A percentile compares a stretch with the other conserved stretches of the same genome.
Evolutionary conservation across 2,797 vertebrate genomes (phyloP).

Genomic region (Avahi laniger): DNA sequence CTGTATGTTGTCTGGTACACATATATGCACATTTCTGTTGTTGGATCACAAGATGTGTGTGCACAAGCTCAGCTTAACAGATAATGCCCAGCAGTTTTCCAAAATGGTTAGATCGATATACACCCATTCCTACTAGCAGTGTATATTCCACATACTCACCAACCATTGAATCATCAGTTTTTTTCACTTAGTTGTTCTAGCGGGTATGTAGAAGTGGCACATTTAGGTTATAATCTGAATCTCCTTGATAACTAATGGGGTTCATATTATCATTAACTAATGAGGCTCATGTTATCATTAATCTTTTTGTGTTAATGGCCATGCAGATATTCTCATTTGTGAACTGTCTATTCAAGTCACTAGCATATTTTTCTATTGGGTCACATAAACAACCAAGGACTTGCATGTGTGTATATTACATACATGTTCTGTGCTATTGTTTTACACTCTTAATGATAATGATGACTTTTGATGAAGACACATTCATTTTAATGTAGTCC

Average conservation of each 20-base stretch:
- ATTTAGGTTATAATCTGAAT: background rate
- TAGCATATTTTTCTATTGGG: slow-evolving; percentile 19
- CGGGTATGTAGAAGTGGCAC: background rate
- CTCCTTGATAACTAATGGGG: background rate
- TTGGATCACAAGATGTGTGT: background rate
- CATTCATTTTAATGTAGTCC: slow-evolving; percentile 18
- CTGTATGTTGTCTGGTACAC: background rate
- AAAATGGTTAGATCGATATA: background rate
- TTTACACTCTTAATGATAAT: background rate
- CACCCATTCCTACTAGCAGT: background rate
- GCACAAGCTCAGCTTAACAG: background rate
- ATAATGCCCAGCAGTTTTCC: background rate
- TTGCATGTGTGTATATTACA: background rate
- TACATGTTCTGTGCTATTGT: background rate
- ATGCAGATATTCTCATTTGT: background rate
- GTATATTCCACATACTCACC: background rate
- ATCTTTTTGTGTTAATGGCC: background rate
- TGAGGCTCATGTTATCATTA: background rate
- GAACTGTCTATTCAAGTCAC: background rate
- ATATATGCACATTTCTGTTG: background rate
- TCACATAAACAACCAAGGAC: background rate
- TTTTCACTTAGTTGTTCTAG: background rate
- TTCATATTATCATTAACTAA: background rate
- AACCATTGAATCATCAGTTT: background rate
- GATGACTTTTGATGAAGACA: background rate